Conservation (phyloP, 2,888 invertebrate species). For the Tachystola acroxantha region DNA sequence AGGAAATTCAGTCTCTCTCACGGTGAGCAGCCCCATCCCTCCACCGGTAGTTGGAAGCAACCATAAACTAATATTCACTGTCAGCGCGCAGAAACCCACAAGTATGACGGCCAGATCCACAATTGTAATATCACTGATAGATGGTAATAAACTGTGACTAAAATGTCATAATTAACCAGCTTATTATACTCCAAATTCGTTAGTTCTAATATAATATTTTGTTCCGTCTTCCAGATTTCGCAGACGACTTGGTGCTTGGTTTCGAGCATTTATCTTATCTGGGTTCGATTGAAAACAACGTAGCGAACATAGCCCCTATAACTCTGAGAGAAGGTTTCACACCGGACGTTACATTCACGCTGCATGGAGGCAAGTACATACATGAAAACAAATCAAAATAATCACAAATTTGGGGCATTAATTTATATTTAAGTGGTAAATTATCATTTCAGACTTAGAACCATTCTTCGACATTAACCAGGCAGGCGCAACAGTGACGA, state of each 20-base stretch:
- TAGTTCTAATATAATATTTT: not conserved
- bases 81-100: constrained; percentile 22
- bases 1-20: constrained; percentile 10
- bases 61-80: constrained; percentile 24
- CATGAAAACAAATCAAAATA: not conserved
- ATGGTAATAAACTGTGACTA: too few species aligned
- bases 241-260: constrained; percentile 21
- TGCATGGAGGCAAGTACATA: constrained; percentile 20
- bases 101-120: constrained; percentile 19
- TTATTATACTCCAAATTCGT: not conserved
- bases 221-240: constrained; percentile 3
- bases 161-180: not conserved
- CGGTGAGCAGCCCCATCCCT: constrained; percentile 20
- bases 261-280: constrained; percentile 28
- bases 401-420: not conserved
- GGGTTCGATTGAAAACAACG: constrained; percentile 23
- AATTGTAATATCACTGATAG: constrained; percentile 21
- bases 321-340: constrained; percentile 24
- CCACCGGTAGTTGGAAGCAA: constrained; percentile 23
- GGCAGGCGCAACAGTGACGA: constrained; percentile 14
- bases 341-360: constrained; percentile 14
- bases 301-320: constrained; percentile 21
- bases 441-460: constrained; percentile 13
- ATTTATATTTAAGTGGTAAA: not conserved
- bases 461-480: constrained; percentile 9